Evolutionary conservation across 2,113 vertebrate species (phyloP), one percentile per base, ranked within the genome.

Genomic region (Myodes glareolus): DNA sequence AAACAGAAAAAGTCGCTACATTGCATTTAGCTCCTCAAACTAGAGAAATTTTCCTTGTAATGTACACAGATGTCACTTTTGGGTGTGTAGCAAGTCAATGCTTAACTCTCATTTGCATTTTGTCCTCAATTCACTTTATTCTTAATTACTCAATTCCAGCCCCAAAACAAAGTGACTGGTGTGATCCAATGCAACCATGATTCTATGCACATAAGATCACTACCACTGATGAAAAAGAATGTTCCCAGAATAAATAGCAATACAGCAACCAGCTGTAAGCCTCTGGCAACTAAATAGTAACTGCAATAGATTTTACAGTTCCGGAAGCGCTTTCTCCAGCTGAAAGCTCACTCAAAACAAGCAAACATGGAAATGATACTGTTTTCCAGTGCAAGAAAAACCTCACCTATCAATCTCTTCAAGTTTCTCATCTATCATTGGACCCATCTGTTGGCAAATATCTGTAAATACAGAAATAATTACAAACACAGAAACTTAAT

Each of bases 371-470:
- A 92, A 96, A 85, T 25, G 70, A 75, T 5, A 72, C 27, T 61
- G 65, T 52, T 92, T 47, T 47, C 14, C 27, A 33, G 45, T 65
- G 19, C 25, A 12, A 1, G 33, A 95, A 80, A 82, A 95, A 78
- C 77, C 95, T 92, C 98, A 99, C 99, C 99, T 99, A 98, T 99
- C 99, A 97, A 99, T 99, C 97, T 99, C 99, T 96, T 99, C 98
- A 17, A 99, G 99, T 93, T 99, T 99, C 97, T 99, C 99, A 97
- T 99, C 99, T 98, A 99, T 99, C 99, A 99, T 98, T 7, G 99
- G 99, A 70, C 99, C 99, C 99, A 99, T 99, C 97, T 99, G 99
- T 90, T 99, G 99, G 97, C 99, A 99, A n/a, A 99, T 98, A 98
- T 98, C 99, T 99, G 98, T 84, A 96, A 98, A 98, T n/a, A 98